Conservation (phyloP, 2,113 vertebrate genomes). For the Alethe castanea region DNA sequence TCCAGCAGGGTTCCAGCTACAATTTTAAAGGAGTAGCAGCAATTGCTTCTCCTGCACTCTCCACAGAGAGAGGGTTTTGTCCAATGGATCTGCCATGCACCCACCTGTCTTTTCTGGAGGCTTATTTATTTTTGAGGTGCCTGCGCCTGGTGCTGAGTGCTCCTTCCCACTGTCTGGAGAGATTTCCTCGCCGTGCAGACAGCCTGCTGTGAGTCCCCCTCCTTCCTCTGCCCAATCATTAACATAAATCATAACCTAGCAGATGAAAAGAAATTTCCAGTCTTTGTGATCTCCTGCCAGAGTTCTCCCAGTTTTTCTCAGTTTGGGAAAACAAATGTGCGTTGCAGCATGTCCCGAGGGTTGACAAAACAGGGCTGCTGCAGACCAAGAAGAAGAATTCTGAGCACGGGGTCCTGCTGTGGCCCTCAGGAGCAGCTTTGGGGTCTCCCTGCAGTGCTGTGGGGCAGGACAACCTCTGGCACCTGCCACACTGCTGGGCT, state of each 20-base stretch:
- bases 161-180: constrained; percentile 38
- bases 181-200: constrained; percentile 20
- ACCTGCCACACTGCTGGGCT: background rate
- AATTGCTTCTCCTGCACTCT: background rate
- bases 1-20: rapidly evolving
- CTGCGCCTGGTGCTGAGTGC: background rate
- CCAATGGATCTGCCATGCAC: background rate
- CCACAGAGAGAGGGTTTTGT: background rate
- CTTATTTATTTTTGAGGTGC: background rate
- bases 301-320: constrained; percentile 57
- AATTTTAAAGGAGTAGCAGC: background rate
- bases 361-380: background rate
- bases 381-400: background rate
- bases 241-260: constrained; percentile 68
- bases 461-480: background rate
- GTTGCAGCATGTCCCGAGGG: background rate
- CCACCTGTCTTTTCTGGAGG: background rate
- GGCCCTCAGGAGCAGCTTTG: background rate
- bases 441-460: background rate
- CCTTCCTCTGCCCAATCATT: constrained; percentile 52
- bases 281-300: constrained; percentile 65
- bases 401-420: rapidly evolving
- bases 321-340: constrained; percentile 62
- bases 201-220: constrained; percentile 37
- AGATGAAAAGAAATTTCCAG: constrained; percentile 65